Evolutionary conservation across 2,797 vertebrate species (phyloP).

Genomic region (Acipenser transmontanus): DNA sequence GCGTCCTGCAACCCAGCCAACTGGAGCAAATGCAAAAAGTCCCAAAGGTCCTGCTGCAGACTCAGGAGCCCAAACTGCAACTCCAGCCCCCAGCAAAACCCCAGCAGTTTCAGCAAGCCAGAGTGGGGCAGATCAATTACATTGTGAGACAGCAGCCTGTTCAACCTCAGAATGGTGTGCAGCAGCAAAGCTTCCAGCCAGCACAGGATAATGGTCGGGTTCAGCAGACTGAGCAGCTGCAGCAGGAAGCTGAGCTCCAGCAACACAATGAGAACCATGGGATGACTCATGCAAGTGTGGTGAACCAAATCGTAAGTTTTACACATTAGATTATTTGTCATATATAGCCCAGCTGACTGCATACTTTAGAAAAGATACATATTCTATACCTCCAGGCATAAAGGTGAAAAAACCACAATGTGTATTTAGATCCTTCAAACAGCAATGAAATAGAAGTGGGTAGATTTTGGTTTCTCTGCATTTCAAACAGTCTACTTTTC

Average conservation of each 20-base stretch:
- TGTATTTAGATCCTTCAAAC: no score
- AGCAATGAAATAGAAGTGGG: no score
- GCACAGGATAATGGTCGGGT: background rate
- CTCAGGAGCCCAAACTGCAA: conserved; percentile 60
- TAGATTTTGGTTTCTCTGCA: no score
- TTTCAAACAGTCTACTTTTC: no score
- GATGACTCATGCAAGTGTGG: background rate
- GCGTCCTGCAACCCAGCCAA: conserved; percentile 62
- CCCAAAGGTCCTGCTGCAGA: conserved; percentile 62
- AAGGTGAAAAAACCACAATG: no score
- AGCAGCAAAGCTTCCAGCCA: conserved; percentile 38
- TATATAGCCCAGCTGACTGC: background rate
- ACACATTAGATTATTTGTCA: background rate
- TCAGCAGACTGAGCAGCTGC: conserved; percentile 3
- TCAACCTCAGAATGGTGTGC: conserved; percentile 41
- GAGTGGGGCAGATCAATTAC: conserved; percentile 52
- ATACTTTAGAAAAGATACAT: background rate
- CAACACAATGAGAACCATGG: background rate
- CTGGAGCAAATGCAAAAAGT: conserved; percentile 69
- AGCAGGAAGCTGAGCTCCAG: conserved; percentile 10
- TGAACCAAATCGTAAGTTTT: background rate
- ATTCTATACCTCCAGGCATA: no score
- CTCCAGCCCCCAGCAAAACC: conserved; percentile 53
- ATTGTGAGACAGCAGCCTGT: conserved; percentile 56
- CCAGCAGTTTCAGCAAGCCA: conserved; percentile 58